Percentiles rank a stretch among this genome's conserved stretches.
These are phyloP conservation scores for Odocoileus hemionus DNA, from an alignment of 2,113 vertebrate genomes.

Conservation along the genomic window DNA sequence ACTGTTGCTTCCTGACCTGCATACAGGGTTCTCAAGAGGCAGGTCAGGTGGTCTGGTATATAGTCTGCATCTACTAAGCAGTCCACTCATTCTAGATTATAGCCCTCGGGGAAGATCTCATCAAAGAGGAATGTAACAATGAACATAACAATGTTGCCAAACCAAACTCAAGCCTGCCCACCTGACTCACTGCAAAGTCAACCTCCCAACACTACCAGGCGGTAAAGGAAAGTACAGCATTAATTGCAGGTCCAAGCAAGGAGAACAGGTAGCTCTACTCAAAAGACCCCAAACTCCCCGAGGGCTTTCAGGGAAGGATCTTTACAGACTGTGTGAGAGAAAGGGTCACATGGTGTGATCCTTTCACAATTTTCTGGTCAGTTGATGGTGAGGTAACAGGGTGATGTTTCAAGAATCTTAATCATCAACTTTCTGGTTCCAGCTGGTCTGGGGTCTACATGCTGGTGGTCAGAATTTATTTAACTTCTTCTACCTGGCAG, in stretches of 20 bases:
- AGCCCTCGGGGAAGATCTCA: not conserved
- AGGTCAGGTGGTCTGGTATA: no score
- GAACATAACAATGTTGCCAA: not conserved
- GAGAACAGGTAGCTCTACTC: not conserved
- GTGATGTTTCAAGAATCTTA: not conserved
- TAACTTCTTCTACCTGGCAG: not conserved
- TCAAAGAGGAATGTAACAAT: not conserved
- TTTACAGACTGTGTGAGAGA: not conserved
- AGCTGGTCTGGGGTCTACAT: not conserved
- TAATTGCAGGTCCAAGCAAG: not conserved
- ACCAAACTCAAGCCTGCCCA: not conserved
- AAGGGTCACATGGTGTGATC: not conserved
- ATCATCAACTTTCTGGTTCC: not conserved
- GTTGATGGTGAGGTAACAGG: not conserved
- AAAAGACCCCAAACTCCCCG: not conserved
- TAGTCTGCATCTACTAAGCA: not conserved
- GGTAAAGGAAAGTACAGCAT: not conserved
- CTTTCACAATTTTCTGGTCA: not conserved
- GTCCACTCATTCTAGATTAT: not conserved
- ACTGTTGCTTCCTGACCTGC: no score
- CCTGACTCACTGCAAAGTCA: not conserved
- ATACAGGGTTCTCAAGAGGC: no score
- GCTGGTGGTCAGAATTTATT: not conserved
- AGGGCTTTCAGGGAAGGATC: not conserved
- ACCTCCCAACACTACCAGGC: not conserved